These are phyloP conservation scores for Campopleginae sp. DNA, from an alignment of 2,888 invertebrate genomes.

Conservation along the genomic window DNA sequence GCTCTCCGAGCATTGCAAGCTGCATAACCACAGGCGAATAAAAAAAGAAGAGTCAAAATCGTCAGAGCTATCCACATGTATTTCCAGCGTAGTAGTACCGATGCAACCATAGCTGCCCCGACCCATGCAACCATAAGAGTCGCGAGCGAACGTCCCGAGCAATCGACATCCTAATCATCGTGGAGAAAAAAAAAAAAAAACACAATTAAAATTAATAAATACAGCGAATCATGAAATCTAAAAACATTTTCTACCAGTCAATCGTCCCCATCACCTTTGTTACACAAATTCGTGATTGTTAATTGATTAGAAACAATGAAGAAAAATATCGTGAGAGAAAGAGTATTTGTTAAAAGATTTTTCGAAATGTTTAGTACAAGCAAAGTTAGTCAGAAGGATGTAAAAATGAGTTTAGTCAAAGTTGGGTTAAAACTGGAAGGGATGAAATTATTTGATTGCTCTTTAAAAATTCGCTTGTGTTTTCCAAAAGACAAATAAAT, in stretches of 20 bases:
- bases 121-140: slow-evolving; percentile 77
- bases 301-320: neutral
- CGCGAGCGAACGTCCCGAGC: slow-evolving; percentile 75
- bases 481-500: too few relatives aligned
- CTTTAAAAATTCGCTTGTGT: too few relatives aligned
- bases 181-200: slow-evolving; percentile 22
- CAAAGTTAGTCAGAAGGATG: too few relatives aligned
- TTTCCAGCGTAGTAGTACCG: slow-evolving; percentile 76
- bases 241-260: neutral
- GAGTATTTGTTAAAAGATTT: neutral
- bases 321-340: neutral
- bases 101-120: slow-evolving; percentile 76
- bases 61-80: slow-evolving; percentile 78
- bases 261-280: neutral
- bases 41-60: slow-evolving; percentile 75
- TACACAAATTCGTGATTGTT: neutral
- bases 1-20: slow-evolving; percentile 71
- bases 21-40: slow-evolving; percentile 75
- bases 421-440: too few relatives aligned
- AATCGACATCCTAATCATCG: slow-evolving; percentile 72
- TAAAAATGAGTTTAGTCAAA: neutral
- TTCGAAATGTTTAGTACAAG: neutral
- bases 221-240: neutral
- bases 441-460: too few relatives aligned
- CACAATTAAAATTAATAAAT: slow-evolving; percentile 9